Evolutionary conservation across 2,113 vertebrate species (phyloP).

Genomic region (Pseudolaguvia tuberculata): DNA sequence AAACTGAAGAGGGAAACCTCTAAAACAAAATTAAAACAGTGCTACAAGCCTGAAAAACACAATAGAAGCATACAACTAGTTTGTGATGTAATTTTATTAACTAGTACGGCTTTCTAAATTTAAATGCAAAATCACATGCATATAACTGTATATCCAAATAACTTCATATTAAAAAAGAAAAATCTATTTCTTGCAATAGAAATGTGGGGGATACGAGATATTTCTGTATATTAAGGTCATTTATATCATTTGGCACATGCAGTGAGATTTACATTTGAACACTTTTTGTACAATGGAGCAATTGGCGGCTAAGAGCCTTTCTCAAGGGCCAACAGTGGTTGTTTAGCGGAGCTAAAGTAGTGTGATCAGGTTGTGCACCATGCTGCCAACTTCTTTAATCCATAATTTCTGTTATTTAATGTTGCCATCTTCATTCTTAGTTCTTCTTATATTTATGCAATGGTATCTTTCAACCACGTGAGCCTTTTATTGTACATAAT

Average conservation of each 20-base stretch:
- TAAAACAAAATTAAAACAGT: background rate
- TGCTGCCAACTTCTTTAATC: conserved; percentile 1
- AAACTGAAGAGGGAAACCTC: background rate
- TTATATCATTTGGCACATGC: too few relatives aligned
- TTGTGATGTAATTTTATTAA: background rate
- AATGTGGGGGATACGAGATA: background rate
- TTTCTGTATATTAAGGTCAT: too few relatives aligned
- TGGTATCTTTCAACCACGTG: background rate
- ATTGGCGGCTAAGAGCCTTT: too few relatives aligned
- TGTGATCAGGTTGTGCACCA: background rate
- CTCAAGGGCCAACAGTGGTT: too few relatives aligned
- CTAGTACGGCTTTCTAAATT: too few relatives aligned
- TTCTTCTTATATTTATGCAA: background rate
- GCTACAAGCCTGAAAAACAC: background rate
- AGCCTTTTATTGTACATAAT: background rate
- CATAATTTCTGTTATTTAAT: background rate
- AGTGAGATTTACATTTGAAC: too few relatives aligned
- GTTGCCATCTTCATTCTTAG: background rate
- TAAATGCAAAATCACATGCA: too few relatives aligned
- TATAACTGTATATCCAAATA: too few relatives aligned
- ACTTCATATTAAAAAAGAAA: too few relatives aligned
- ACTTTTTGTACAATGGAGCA: too few relatives aligned
- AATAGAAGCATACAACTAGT: background rate
- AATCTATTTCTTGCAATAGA: background rate
- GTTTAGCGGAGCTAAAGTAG: too few relatives aligned